Conservation (phyloP, 2,888 invertebrate species). For the Minunthozetes semirufus region DNA sequence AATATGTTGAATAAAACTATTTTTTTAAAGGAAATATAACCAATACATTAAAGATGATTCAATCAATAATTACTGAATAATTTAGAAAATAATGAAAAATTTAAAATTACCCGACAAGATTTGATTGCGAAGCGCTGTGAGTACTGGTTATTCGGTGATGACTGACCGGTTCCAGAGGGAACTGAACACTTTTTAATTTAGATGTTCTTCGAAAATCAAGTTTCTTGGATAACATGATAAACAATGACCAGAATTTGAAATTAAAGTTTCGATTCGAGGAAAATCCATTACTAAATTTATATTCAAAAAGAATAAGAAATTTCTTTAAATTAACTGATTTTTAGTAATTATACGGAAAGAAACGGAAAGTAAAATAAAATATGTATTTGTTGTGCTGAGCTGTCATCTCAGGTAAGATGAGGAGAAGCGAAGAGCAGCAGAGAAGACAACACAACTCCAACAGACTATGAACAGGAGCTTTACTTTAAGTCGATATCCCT, state of each 20-base stretch:
- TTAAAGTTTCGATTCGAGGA: background rate
- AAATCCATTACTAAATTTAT: background rate
- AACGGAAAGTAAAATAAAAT: background rate
- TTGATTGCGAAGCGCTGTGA: background rate
- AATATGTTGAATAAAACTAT: too few relatives aligned
- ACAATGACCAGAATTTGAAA: background rate
- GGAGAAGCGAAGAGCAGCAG: background rate
- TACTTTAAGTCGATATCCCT: conserved; percentile 16
- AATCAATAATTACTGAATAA: too few relatives aligned
- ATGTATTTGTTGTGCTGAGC: background rate
- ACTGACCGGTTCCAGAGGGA: conserved; percentile 18
- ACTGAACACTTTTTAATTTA: conserved; percentile 8
- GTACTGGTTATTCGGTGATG: background rate
- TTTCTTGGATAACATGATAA: conserved; percentile 4
- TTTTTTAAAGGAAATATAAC: too few relatives aligned
- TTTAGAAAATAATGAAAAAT: too few relatives aligned
- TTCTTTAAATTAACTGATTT: background rate
- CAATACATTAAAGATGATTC: too few relatives aligned
- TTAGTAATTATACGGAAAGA: background rate
- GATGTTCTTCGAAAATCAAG: background rate
- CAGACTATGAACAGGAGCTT: background rate
- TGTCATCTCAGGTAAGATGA: conserved; percentile 11
- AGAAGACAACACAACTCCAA: background rate
- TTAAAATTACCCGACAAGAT: background rate
- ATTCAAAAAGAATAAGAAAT: background rate